Percentiles rank a stretch among this genome's conserved stretches.
These are phyloP conservation scores for Diplogasteroides magnus DNA, from an alignment of 1,140 invertebrate genomes.

Conservation along the genomic window DNA sequence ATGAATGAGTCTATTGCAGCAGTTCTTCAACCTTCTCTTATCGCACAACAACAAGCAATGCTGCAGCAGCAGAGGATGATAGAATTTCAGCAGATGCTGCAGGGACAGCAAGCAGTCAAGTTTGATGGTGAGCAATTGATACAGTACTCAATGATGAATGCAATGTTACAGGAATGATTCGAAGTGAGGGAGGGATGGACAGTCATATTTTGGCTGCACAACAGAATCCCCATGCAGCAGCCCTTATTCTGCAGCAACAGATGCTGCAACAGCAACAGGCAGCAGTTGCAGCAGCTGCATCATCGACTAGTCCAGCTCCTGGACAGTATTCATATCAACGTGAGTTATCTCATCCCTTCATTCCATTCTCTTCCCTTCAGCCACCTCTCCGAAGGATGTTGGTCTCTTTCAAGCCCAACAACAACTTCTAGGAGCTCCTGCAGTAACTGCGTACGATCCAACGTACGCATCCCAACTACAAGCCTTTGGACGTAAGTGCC, in stretches of 20 bases:
- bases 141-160: too few relatives aligned
- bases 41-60: slow-evolving; percentile 17
- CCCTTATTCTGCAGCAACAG: too few relatives aligned
- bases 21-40: slow-evolving; percentile 8
- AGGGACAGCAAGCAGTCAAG: neutral
- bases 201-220: too few relatives aligned
- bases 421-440: slow-evolving; percentile 4
- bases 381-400: neutral
- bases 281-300: neutral
- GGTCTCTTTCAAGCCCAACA: slow-evolving; percentile 1
- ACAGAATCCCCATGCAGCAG: too few relatives aligned
- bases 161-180: too few relatives aligned
- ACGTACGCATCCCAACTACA: neutral
- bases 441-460: neutral
- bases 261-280: slow-evolving; percentile 1
- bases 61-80: slow-evolving; percentile 31
- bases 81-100: slow-evolving; percentile 22
- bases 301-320: neutral
- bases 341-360: neutral
- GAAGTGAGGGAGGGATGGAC: too few relatives aligned
- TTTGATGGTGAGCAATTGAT: too few relatives aligned
- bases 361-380: slow-evolving; percentile 1
- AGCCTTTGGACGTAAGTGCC: neutral
- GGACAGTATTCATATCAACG: neutral
- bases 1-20: too few relatives aligned